Conservation (phyloP, 37 sponge, comb jelly and placozoan species). For the Petrosia ficiformis region DNA sequence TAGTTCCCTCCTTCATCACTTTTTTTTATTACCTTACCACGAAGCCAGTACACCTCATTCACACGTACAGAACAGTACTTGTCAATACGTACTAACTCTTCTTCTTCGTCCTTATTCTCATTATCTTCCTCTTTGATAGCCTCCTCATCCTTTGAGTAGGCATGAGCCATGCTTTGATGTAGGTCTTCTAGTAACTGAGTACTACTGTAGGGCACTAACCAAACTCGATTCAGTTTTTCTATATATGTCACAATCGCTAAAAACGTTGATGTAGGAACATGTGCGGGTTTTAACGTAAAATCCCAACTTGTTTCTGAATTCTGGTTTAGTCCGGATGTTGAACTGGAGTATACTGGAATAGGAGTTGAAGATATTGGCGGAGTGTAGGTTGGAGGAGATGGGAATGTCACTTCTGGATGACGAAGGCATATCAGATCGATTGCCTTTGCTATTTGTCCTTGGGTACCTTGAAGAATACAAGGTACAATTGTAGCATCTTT, state of each 20-base stretch:
- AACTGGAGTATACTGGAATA: not conserved
- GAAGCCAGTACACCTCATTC: constrained; percentile 55
- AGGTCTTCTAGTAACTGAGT: constrained; percentile 29
- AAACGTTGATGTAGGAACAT: constrained; percentile 28
- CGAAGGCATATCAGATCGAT: constrained; percentile 16
- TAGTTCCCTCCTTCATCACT: constrained; percentile 18
- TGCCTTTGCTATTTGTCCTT: constrained; percentile 31
- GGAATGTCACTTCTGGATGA: constrained; percentile 39
- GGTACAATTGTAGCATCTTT: constrained; percentile 37
- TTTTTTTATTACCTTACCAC: constrained; percentile 26
- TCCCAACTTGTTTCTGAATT: constrained; percentile 21
- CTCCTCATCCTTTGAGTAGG: constrained; percentile 34
- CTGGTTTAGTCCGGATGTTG: not conserved
- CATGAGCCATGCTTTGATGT: constrained; percentile 51
- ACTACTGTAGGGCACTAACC: constrained; percentile 33
- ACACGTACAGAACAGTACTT: constrained; percentile 59
- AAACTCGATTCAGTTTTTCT: constrained; percentile 40
- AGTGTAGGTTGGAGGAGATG: not conserved
- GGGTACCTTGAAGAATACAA: constrained; percentile 41
- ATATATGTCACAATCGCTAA: constrained; percentile 51
- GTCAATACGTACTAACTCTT: not conserved
- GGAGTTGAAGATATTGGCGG: not conserved
- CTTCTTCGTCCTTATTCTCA: not conserved
- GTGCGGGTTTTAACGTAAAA: constrained; percentile 1
- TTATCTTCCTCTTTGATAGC: not conserved